These are phyloP conservation scores for Pemphredon lugubris DNA, from an alignment of 2,888 invertebrate species.

Conservation along the genomic window DNA sequence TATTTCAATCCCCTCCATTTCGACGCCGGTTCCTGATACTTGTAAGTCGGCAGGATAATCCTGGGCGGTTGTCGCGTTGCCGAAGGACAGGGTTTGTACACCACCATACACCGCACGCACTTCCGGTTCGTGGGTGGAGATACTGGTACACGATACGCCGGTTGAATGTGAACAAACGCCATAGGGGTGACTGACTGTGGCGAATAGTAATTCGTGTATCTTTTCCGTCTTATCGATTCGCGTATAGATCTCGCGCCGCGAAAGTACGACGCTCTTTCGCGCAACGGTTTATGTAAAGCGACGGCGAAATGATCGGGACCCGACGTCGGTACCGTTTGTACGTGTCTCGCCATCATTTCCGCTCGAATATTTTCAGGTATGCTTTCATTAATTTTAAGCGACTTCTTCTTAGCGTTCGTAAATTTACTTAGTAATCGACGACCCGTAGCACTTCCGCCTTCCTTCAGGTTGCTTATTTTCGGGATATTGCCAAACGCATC, in stretches of 20 bases:
- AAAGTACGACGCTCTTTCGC: too few species aligned
- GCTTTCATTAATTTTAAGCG: too few species aligned
- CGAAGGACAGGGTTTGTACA: conserved; percentile 75
- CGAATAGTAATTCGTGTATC: conserved; percentile 65
- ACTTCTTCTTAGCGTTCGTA: too few species aligned
- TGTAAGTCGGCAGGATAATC: conserved; percentile 67
- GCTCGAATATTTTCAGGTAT: too few species aligned
- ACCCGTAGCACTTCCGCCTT: too few species aligned
- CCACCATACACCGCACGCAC: conserved; percentile 75
- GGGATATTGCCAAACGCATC: too few species aligned
- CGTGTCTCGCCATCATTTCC: too few species aligned
- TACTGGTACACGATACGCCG: conserved; percentile 58
- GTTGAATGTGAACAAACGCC: conserved; percentile 77
- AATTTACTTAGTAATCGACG: too few species aligned
- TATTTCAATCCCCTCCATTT: conserved; percentile 73
- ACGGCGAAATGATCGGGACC: too few species aligned
- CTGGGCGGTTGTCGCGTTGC: conserved; percentile 64
- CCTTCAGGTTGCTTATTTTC: too few species aligned
- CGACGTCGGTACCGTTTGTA: too few species aligned
- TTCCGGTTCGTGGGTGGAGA: conserved; percentile 69
- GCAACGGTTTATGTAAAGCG: too few species aligned
- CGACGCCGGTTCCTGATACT: conserved; percentile 68
- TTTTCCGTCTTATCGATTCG: conserved; percentile 41
- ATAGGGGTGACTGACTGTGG: conserved; percentile 66
- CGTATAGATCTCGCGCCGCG: not conserved